Percentiles rank a stretch among this genome's conserved stretches.
Evolutionary conservation across 2,888 invertebrate genomes (phyloP).

Genomic region (Atrina japonica): DNA sequence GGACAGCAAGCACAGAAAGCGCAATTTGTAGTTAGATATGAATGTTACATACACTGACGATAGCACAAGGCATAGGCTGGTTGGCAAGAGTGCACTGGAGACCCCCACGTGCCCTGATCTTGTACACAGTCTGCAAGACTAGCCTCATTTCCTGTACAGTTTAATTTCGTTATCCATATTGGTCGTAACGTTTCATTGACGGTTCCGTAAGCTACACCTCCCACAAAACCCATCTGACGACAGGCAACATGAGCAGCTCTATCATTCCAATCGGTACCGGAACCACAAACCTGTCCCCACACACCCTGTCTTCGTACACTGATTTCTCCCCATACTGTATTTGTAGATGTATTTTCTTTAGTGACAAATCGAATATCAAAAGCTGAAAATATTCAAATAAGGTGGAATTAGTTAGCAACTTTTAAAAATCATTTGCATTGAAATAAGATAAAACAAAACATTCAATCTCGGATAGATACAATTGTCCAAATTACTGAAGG

Average conservation of each 20-base stretch:
- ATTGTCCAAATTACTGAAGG: too few relatives aligned
- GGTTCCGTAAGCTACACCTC: slow-evolving; percentile 58
- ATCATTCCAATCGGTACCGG: slow-evolving; percentile 63
- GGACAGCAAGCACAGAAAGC: too few relatives aligned
- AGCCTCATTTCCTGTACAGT: slow-evolving; percentile 66
- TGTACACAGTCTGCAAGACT: slow-evolving; percentile 60
- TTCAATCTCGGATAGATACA: background rate
- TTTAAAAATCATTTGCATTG: background rate
- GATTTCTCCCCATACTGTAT: slow-evolving; percentile 58
- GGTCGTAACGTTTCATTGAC: slow-evolving; percentile 59
- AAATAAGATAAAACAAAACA: background rate
- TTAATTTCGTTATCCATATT: slow-evolving; percentile 59
- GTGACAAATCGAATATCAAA: slow-evolving; percentile 46
- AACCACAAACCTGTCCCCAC: slow-evolving; percentile 64
- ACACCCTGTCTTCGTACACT: slow-evolving; percentile 58
- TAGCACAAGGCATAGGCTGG: slow-evolving; percentile 63
- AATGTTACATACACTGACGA: slow-evolving; percentile 51
- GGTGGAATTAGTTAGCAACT: background rate
- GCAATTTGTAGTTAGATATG: too few relatives aligned
- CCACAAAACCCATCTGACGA: slow-evolving; percentile 82
- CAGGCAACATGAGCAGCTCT: slow-evolving; percentile 61
- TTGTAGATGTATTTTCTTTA: slow-evolving; percentile 4
- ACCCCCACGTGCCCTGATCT: slow-evolving; percentile 54
- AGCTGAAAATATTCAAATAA: slow-evolving; percentile 45
- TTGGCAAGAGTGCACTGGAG: slow-evolving; percentile 58